Evolutionary conservation across 1,140 invertebrate species (phyloP).

Genomic region (Temnothorax nylanderi): DNA sequence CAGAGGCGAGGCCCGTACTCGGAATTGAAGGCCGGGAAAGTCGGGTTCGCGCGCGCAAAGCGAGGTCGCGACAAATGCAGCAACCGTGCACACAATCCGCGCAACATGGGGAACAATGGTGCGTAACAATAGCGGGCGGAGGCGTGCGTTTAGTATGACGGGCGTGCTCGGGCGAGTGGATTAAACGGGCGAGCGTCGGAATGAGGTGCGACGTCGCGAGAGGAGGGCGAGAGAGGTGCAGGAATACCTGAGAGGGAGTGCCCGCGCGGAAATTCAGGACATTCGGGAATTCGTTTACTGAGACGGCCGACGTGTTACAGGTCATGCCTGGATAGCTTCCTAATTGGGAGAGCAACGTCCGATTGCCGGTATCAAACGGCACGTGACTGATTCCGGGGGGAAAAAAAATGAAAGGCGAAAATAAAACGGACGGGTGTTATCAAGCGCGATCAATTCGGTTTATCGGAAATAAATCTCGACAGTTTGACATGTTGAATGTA

Average conservation of each 20-base stretch:
- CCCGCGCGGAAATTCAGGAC: slow-evolving; percentile 3
- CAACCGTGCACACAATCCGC: slow-evolving; percentile 2
- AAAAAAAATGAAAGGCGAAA: neutral
- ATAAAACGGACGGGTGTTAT: neutral
- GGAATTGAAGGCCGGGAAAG: neutral
- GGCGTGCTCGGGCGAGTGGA: slow-evolving; percentile 15
- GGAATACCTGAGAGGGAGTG: neutral
- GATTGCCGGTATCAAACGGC: neutral
- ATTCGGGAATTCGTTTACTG: slow-evolving; percentile 1
- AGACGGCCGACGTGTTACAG: neutral
- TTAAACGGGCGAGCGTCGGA: slow-evolving; percentile 23
- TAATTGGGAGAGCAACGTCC: neutral
- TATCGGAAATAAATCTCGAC: neutral
- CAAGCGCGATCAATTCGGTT: neutral
- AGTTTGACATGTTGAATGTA: neutral
- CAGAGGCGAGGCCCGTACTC: neutral
- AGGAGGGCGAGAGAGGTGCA: neutral
- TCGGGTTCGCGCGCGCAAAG: slow-evolving; percentile 27
- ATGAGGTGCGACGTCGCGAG: slow-evolving; percentile 18
- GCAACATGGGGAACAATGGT: slow-evolving; percentile 9
- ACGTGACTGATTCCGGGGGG: neutral
- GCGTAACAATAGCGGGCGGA: slow-evolving; percentile 27
- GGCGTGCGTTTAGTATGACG: slow-evolving; percentile 25
- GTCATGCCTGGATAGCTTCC: neutral
- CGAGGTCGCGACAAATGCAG: neutral